These are phyloP conservation scores for Dallia pectoralis DNA, from an alignment of 2,797 vertebrate genomes.

Conservation along the genomic window DNA sequence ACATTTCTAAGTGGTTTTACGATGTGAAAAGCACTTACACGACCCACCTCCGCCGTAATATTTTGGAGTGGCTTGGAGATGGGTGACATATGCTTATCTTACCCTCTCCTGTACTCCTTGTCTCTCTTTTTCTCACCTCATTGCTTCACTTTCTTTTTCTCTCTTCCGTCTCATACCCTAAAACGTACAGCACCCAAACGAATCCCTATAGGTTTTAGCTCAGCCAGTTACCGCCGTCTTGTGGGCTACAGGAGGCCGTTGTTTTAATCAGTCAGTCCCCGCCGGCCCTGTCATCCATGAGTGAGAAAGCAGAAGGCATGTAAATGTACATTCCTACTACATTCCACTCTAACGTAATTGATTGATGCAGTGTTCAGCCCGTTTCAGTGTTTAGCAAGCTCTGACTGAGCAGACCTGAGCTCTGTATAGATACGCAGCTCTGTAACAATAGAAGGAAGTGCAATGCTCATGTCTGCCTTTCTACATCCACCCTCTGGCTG, in stretches of 20 bases:
- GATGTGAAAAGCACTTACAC: too few species aligned
- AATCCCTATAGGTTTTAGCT: slow-evolving; percentile 1
- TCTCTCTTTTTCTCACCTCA: slow-evolving; percentile 10
- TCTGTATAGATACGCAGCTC: slow-evolving; percentile 66
- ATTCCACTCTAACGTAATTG: slow-evolving; percentile 37
- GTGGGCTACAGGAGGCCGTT: neutral
- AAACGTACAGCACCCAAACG: neutral
- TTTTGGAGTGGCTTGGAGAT: neutral
- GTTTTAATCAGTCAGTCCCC: slow-evolving; percentile 5
- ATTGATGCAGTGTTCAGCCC: slow-evolving; percentile 67
- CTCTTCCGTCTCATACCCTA: neutral
- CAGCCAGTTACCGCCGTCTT: neutral
- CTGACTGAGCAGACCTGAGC: slow-evolving; percentile 48
- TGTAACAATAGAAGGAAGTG: slow-evolving; percentile 76
- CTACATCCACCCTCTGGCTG: slow-evolving; percentile 44
- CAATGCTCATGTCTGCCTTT: slow-evolving; percentile 57
- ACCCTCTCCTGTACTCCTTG: neutral
- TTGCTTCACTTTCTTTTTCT: slow-evolving; percentile 2
- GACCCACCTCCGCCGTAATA: too few species aligned
- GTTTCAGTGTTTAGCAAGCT: slow-evolving; percentile 57
- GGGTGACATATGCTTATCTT: neutral
- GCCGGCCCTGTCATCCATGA: slow-evolving; percentile 38
- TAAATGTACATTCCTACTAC: slow-evolving; percentile 44
- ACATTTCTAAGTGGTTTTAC: too few species aligned
- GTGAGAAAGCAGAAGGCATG: slow-evolving; percentile 39